Base-by-base conservation (phyloP, 2,797 vertebrate species). In the Ctenopoma multispine region DNA sequence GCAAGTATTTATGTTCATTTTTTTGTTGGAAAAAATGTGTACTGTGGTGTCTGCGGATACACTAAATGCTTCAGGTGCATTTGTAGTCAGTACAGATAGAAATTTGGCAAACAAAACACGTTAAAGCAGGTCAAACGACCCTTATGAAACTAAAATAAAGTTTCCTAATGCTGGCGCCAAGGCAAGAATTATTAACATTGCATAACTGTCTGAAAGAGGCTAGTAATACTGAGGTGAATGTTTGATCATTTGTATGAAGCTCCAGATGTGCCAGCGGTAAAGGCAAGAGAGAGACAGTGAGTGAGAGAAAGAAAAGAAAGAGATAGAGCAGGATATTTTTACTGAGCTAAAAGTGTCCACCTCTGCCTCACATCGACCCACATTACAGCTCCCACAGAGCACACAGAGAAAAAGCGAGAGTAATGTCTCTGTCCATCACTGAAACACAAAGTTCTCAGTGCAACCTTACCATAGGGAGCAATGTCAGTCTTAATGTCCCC, bases 341-440 rank as follows among this genome's bases (percentile, higher is more conserved):
- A 92, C 87, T 58, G 83, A 76, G 88, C 91, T 94, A 94, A 93
- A 94, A 90, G 86, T 89, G 88, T 92, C 89, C 87, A 83, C 84
- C 88, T 90, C 89, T 91, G 83, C 90, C 87, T 89, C 82, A 81
- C 86, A 87, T 87, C 92, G 90, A 93, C 91, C 92, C 92, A 94
- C 86, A 94, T 94, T 90, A 71, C 78, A 77, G 86, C 79, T 87
- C 87, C 82, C 87, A 83, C 75, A 12, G 77, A 88, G 88, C 70
- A 57, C 50, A 59, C 34, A 10, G 71, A 66, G 69, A 63, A 76
- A 82, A 44, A 71, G 74, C 82, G 70, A 74, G 77, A 76, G 65
- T 61, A 57, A 72, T 65, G 68, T 61, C 63, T 81, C 77, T 80
- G 80, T 87, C 85, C 75, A 59, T 86, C 83, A 90, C 69, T 47